phyloP scores from a whole-genome alignment of 1,140 invertebrate genomes.

The Caenorhabditis latens region DNA sequence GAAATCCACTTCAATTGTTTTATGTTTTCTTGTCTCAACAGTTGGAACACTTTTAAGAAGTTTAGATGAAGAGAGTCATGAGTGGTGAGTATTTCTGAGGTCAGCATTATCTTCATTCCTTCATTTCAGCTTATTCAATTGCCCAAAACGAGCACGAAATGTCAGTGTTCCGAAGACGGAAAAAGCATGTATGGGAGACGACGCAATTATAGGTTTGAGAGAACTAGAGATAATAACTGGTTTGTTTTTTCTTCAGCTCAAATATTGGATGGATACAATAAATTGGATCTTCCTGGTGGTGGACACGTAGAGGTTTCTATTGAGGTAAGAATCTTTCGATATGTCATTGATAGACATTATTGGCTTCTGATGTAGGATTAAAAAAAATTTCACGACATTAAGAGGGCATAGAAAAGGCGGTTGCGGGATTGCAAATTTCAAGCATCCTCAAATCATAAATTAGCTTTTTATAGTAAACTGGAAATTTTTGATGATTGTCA shows the following conservation, averaged over 20 bases:
- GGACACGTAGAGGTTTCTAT: constrained; percentile 75
- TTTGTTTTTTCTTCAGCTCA: constrained; percentile 41
- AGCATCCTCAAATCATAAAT: no score
- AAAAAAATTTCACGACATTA: no score
- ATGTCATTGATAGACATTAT: no score
- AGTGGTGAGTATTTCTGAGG: neutral
- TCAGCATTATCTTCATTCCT: neutral
- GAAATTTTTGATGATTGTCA: neutral
- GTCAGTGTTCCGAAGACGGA: constrained; percentile 40
- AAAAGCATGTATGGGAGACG: constrained; percentile 55
- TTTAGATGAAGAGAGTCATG: constrained; percentile 4
- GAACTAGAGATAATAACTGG: neutral
- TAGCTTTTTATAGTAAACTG: neutral
- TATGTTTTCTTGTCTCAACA: neutral
- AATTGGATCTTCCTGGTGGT: constrained; percentile 73
- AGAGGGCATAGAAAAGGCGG: no score
- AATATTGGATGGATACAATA: constrained; percentile 69
- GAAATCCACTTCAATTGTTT: neutral
- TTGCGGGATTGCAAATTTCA: no score
- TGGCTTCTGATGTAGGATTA: no score
- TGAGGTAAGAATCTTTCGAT: constrained; percentile 67
- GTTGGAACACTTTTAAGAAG: neutral
- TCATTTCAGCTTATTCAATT: constrained; percentile 34
- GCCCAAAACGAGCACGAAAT: constrained; percentile 19
- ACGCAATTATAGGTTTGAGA: constrained; percentile 51